Conservation (phyloP, 2,113 vertebrate genomes). For the Collichthys lucidus region DNA sequence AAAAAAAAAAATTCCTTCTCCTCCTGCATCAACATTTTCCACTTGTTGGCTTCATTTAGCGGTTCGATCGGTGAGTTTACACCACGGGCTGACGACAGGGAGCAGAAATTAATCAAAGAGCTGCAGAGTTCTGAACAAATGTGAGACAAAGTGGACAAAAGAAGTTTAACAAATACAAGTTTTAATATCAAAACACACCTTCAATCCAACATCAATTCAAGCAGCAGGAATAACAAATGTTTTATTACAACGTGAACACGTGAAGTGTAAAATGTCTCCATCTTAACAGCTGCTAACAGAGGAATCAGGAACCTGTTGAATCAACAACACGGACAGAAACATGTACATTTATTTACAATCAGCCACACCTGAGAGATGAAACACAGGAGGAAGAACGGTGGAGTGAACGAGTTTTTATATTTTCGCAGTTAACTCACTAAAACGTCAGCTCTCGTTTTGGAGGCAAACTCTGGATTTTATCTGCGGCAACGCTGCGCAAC, state of each 20-base stretch:
- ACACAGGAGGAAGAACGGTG: neutral
- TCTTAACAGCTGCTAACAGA: neutral
- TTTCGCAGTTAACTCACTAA: neutral
- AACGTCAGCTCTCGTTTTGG: neutral
- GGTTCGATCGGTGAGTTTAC: neutral
- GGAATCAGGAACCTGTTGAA: neutral
- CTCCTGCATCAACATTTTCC: neutral
- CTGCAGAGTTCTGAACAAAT: neutral
- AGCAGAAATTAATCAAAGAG: neutral
- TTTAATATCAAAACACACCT: constrained; percentile 54
- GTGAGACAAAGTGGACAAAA: neutral
- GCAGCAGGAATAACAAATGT: neutral
- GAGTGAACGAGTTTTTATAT: neutral
- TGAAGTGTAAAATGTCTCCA: neutral
- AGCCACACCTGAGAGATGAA: neutral
- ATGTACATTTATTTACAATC: constrained; percentile 80
- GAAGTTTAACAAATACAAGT: neutral
- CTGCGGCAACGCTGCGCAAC: neutral
- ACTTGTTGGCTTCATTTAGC: neutral
- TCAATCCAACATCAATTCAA: constrained; percentile 11
- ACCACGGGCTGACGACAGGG: neutral
- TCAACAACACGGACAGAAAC: constrained; percentile 30
- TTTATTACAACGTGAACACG: neutral
- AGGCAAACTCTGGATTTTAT: neutral
- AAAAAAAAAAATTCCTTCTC: neutral